Evolutionary conservation across 2,113 vertebrate genomes (phyloP), one percentile per base, ranked within the genome.

Genomic region (human): DNA sequence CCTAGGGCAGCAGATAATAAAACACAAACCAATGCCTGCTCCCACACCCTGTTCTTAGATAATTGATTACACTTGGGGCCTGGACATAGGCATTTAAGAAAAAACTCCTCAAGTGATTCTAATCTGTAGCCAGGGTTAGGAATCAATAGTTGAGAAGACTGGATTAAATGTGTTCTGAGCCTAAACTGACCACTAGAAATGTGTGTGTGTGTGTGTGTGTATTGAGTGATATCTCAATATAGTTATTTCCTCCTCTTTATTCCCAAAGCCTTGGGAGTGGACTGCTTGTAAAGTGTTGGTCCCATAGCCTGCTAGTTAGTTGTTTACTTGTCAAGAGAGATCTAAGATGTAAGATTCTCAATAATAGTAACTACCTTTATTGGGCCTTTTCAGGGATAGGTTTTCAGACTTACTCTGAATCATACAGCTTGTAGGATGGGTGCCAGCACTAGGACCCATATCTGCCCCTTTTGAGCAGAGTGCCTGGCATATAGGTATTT

Each of bases 401-500:
- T 87, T 75, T 88, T 85, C 78, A 88, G 61, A 90, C 59, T 97
- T 25, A n/a, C 50, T 17, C 72, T 59, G 85, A 93, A 83, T 96
- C 66, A 50, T 50, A 79, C 8, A 94, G 76, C 16, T 76, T 93
- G 30, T 50, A 52, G 72, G 50, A 35, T 17, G 1, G 45, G 35
- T 91, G 22, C 40, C 40, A 73, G 66, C 57, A 48, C 40, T 73
- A 40, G 70, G 84, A 20, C 79, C 61, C 20, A 22, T 13, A 73
- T 79, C 11, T 75, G 84, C 57, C 43, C 50, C n/a, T 80, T 75
- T 93, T 38, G 43, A 96, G 70, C 55, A 81, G 57, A 66, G 32
- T n/a, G 11, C 73, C 76, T 96, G 96, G 66, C 48, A 81, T 78
- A 85, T 93, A 45, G 93, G 57, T 95, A 30, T 94, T 95, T 50